Percentiles rank a stretch among this genome's conserved stretches.
phyloP scores from a whole-genome alignment of 1,140 invertebrate genomes.

The Coenobita brevimanus region DNA sequence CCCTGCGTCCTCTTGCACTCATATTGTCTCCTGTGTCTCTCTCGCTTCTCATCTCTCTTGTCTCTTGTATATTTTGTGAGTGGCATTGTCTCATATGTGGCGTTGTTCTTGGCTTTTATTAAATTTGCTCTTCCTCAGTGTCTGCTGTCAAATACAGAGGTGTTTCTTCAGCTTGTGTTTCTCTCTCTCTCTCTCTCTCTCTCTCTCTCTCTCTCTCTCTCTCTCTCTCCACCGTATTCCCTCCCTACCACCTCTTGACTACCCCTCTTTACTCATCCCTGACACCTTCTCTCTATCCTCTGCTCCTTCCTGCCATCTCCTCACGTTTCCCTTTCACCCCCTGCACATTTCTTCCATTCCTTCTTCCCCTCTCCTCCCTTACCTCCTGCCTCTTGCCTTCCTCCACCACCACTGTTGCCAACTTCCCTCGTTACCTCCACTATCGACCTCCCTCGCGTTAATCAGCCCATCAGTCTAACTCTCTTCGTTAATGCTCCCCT shows the following conservation, averaged over 20 bases:
- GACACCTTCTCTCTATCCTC: neutral
- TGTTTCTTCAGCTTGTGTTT: neutral
- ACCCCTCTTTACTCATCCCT: neutral
- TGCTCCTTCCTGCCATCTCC: no score
- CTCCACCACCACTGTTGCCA: neutral
- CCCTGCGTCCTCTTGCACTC: no score
- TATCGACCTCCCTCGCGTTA: conserved; percentile 28
- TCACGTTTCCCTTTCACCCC: neutral
- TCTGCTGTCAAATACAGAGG: no score
- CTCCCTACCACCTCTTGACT: neutral
- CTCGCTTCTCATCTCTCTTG: no score
- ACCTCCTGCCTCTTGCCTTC: neutral
- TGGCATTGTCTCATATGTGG: no score
- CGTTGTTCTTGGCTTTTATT: no score
- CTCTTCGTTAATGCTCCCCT: conserved; percentile 26
- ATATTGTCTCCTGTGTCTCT: no score
- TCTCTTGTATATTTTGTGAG: no score
- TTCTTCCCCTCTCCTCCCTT: neutral
- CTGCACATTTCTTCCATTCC: neutral
- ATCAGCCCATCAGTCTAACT: conserved; percentile 30
- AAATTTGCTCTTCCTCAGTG: no score
- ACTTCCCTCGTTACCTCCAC: neutral
- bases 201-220: neutral
- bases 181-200: neutral
- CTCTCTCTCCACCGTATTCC: neutral